phyloP scores from a whole-genome alignment of 2,888 invertebrate species.

The Rutpela maculata region DNA sequence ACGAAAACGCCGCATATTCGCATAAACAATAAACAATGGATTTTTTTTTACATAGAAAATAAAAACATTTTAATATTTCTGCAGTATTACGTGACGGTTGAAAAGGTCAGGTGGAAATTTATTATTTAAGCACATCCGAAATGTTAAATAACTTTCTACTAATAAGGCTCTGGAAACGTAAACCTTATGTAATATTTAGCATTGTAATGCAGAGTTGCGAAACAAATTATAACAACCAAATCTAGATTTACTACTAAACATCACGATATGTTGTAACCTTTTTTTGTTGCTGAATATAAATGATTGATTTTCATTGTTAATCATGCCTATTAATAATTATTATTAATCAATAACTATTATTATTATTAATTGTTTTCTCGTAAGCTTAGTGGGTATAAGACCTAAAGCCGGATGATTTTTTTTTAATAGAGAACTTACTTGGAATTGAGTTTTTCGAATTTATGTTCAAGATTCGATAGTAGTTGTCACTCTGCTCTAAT shows the following conservation, averaged over 20 bases:
- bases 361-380: too few species aligned
- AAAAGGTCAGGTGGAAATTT: conserved; percentile 22
- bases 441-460: too few species aligned
- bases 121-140: conserved; percentile 7
- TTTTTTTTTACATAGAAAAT: not conserved
- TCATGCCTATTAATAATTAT: too few species aligned
- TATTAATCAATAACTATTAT: too few species aligned
- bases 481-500: too few species aligned
- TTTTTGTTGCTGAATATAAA: too few species aligned
- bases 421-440: too few species aligned
- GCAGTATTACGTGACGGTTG: not conserved
- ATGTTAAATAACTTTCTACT: conserved; percentile 3
- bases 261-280: too few species aligned
- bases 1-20: not conserved
- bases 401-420: too few species aligned
- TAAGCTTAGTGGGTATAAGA: too few species aligned
- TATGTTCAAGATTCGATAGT: too few species aligned
- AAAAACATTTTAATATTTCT: not conserved
- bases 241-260: not conserved
- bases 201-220: not conserved
- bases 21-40: not conserved
- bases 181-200: not conserved
- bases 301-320: too few species aligned
- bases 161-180: not conserved
- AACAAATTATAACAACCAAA: conserved; percentile 7